Evolutionary conservation across 1,140 invertebrate genomes (phyloP).

Genomic region (Idris sp.): DNA sequence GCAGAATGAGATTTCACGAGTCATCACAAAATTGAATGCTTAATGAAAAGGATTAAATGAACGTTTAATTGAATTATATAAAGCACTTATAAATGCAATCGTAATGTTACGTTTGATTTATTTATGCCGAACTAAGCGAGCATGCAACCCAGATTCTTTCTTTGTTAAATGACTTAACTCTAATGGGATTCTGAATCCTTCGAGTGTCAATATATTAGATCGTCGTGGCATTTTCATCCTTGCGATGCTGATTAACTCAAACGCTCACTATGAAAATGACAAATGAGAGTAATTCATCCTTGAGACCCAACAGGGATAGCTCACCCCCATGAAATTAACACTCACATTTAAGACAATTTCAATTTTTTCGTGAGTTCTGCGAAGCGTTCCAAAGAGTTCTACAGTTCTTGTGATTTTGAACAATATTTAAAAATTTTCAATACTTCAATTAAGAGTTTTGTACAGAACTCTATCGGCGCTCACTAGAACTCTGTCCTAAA

Average conservation of each 20-base stretch:
- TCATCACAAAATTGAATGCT: conserved; percentile 25
- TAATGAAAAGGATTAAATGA: conserved; percentile 18
- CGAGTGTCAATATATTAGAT: conserved; percentile 37
- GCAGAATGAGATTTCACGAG: conserved; percentile 23
- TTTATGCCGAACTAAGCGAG: conserved; percentile 17
- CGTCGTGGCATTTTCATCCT: conserved; percentile 18
- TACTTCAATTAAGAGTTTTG: too few species aligned
- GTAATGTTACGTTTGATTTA: conserved; percentile 27
- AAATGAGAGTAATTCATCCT: not conserved
- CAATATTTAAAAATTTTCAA: too few species aligned
- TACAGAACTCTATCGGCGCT: too few species aligned
- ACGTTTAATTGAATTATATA: conserved; percentile 40
- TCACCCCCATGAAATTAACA: too few species aligned
- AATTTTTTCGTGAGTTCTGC: too few species aligned
- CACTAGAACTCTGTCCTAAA: too few species aligned
- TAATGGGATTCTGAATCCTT: conserved; percentile 53
- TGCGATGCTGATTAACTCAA: conserved; percentile 7
- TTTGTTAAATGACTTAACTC: conserved; percentile 47
- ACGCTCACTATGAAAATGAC: conserved; percentile 13
- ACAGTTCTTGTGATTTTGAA: too few species aligned
- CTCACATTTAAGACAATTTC: too few species aligned
- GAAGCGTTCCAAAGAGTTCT: too few species aligned
- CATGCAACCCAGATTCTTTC: conserved; percentile 39
- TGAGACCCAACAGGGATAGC: too few species aligned
- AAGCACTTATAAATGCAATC: conserved; percentile 28